These are phyloP conservation scores for Mesoligia furuncula DNA, from an alignment of 2,888 invertebrate species.

Conservation along the genomic window DNA sequence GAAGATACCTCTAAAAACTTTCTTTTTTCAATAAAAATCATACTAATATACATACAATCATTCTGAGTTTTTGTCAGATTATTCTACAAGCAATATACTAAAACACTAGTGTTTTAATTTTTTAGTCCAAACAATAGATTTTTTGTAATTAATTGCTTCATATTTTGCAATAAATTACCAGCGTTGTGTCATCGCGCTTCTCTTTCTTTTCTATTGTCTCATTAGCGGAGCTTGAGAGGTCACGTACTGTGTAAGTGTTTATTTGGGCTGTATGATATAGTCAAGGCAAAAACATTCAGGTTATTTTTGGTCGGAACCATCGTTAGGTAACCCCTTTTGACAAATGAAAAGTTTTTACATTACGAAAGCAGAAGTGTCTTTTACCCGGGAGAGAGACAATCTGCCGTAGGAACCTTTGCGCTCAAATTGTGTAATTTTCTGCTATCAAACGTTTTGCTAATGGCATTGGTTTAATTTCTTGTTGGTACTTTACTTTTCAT, in stretches of 20 bases:
- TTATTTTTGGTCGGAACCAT: neutral
- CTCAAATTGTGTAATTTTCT: neutral
- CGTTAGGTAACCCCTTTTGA: conserved; percentile 7
- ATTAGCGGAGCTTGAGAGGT: too few relatives aligned
- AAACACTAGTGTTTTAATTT: too few relatives aligned
- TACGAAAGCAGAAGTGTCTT: neutral
- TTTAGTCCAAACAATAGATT: too few relatives aligned
- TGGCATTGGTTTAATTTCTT: neutral
- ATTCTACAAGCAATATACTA: too few relatives aligned
- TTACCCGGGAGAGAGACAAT: neutral
- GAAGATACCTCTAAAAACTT: too few relatives aligned
- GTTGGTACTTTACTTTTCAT: neutral
- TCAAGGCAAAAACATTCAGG: neutral
- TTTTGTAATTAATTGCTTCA: too few relatives aligned
- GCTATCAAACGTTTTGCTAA: neutral
- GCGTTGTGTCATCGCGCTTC: too few relatives aligned
- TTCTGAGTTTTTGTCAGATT: too few relatives aligned
- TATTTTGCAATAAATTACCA: too few relatives aligned
- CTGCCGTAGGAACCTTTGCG: neutral
- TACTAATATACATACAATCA: too few relatives aligned
- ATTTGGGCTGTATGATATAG: neutral
- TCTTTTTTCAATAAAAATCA: too few relatives aligned
- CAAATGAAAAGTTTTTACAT: conserved; percentile 27
- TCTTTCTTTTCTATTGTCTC: too few relatives aligned
- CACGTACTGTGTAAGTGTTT: neutral